Evolutionary conservation across 1,140 invertebrate species (phyloP), one percentile per base, ranked within the genome.

Genomic region (Diorhabda sublineata): DNA sequence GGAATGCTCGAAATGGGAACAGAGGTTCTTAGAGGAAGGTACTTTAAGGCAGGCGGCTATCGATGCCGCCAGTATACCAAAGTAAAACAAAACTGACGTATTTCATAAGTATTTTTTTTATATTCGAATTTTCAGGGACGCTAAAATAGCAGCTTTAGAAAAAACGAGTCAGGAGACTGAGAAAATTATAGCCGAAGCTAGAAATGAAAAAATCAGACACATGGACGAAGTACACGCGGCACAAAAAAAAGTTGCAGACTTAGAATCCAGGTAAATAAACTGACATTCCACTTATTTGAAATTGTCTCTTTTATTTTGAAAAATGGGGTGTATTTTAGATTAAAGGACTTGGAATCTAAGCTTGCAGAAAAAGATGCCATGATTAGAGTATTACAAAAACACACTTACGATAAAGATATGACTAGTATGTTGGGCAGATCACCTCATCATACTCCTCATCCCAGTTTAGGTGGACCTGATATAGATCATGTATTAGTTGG

Each of bases 321-420:
- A 52, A 52, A 8, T 52, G 2, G 3, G 43, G 6, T 26, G 2
- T 5, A 26, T 56, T 66, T 62, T 75, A 94, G 92, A 79, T 87
- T 95, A 66, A 94, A 94, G 83, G 91, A 94, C 81, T 79, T 95
- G 58, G 93, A 96, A 81, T 93, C 92, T 2, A 93, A 94, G 78
- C 84, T 96, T 64, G 91, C 92, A 0, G 93, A 96, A 81, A 88
- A 89, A 71, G 93, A 96, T 80, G 93, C 93, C 0, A 95, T 96
- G 92, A 94, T 96, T 70, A 88, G 90, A 72, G 92, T 95, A 3
- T 84, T 96, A 11, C 92, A 95, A 78, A 92, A 92, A 73, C 91
- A 92, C 77, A 91, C 89, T 2, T 87, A 87, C 52, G 88, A 88
- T 69, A 89, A 89, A 74, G 87, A 87, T 66, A 85, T 85, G 58